These are phyloP conservation scores for Apis cerana DNA, from an alignment of 1,140 invertebrate species.

Conservation along the genomic window DNA sequence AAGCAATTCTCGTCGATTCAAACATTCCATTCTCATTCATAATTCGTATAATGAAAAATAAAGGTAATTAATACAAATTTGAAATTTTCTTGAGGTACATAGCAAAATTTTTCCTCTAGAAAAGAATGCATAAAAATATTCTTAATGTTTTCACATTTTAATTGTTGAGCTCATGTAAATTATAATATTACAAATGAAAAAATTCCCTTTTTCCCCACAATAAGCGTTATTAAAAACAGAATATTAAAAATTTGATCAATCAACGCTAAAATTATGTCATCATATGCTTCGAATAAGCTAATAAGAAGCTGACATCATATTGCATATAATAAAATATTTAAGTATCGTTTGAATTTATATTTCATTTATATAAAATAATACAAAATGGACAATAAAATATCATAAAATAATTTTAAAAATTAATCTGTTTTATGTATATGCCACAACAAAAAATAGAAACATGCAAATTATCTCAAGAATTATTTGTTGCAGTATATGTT, in stretches of 20 bases:
- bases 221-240: slow-evolving; percentile 7
- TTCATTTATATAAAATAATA: slow-evolving; percentile 52
- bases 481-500: slow-evolving; percentile 50
- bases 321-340: slow-evolving; percentile 46
- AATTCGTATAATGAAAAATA: slow-evolving; percentile 15
- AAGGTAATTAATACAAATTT: slow-evolving; percentile 15
- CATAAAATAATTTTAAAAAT: slow-evolving; percentile 33
- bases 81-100: background rate
- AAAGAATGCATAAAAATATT: slow-evolving; percentile 12
- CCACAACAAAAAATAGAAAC: slow-evolving; percentile 46
- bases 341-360: slow-evolving; percentile 47
- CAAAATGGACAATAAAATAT: slow-evolving; percentile 55
- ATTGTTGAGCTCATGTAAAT: background rate
- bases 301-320: slow-evolving; percentile 33
- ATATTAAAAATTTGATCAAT: slow-evolving; percentile 15
- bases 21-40: slow-evolving; percentile 31
- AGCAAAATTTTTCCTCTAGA: background rate
- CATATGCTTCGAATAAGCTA: slow-evolving; percentile 24
- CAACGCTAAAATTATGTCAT: slow-evolving; percentile 13
- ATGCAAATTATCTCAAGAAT: slow-evolving; percentile 57
- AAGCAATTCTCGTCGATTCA: slow-evolving; percentile 1
- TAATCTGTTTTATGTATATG: slow-evolving; percentile 20
- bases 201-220: background rate
- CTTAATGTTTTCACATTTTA: slow-evolving; percentile 2
- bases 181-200: slow-evolving; percentile 14